A percentile compares a stretch with the other conserved stretches of the same genome.
Conservation (phyloP, 1,140 invertebrate genomes). For the Telenomus remus region DNA sequence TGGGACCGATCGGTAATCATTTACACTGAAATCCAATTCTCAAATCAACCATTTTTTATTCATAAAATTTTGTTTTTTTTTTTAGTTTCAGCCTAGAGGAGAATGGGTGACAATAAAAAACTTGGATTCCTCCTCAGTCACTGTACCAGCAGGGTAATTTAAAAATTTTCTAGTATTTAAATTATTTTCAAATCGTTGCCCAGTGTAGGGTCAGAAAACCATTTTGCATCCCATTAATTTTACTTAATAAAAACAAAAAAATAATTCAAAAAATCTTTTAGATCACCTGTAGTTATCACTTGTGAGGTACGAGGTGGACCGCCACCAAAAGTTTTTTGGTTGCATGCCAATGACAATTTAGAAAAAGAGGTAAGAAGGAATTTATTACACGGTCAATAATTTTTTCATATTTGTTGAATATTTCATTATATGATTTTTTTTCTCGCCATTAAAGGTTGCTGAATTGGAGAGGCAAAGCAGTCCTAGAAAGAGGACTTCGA, state of each 20-base stretch:
- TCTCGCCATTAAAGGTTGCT: too few species aligned
- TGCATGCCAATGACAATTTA: conserved; percentile 60
- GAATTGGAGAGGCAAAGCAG: conserved; percentile 58
- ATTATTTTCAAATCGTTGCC: too few species aligned
- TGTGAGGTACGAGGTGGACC: conserved; percentile 83
- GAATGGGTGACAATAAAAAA: conserved; percentile 24
- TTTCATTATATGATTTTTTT: too few species aligned
- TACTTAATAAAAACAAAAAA: not conserved
- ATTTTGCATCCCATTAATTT: not conserved
- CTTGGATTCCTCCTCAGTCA: conserved; percentile 16
- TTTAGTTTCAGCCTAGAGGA: conserved; percentile 22
- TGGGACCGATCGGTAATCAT: conserved; percentile 34
- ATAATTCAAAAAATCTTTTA: conserved; percentile 1
- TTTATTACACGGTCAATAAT: too few species aligned
- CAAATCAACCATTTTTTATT: not conserved
- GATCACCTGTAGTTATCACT: conserved; percentile 76
- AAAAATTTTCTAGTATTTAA: too few species aligned
- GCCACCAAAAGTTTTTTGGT: conserved; percentile 82
- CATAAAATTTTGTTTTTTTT: conserved; percentile 1
- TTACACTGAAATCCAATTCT: too few species aligned
- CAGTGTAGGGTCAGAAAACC: not conserved
- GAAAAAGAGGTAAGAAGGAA: conserved; percentile 33
- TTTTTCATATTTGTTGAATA: too few species aligned
- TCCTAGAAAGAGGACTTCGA: conserved; percentile 59
- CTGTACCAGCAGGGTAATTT: conserved; percentile 30